Evolutionary conservation across 64 coral and sea anemone genomes (phyloP).

Genomic region (Pocillopora damicornis): DNA sequence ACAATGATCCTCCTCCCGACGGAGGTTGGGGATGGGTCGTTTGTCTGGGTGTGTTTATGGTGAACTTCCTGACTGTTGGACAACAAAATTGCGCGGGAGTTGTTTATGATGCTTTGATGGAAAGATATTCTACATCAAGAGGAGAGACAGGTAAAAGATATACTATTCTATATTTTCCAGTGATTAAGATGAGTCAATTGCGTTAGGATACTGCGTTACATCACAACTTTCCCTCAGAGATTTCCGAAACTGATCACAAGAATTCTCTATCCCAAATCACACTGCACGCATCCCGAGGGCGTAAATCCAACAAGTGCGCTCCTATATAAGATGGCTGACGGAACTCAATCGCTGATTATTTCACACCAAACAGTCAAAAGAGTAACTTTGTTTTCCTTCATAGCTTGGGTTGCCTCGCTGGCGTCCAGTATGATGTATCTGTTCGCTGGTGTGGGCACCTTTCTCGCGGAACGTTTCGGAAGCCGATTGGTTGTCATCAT

Average conservation of each 20-base stretch:
- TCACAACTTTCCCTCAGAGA: background rate
- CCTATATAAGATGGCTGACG: too few species aligned
- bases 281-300: too few species aligned
- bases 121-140: conserved; percentile 13
- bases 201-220: background rate
- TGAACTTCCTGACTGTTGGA: conserved; percentile 48
- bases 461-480: background rate
- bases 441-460: background rate
- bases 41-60: conserved; percentile 17
- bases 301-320: too few species aligned
- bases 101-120: conserved; percentile 19
- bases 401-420: conserved; percentile 17
- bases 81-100: conserved; percentile 42
- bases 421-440: background rate
- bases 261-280: too few species aligned
- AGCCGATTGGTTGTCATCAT: background rate
- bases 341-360: too few species aligned
- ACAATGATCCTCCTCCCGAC: background rate
- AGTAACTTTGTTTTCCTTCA: background rate
- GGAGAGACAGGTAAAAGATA: conserved; percentile 31
- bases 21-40: conserved; percentile 43
- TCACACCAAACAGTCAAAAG: too few species aligned
- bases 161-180: background rate
- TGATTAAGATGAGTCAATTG: background rate
- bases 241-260: too few species aligned